Evolutionary conservation across 2,113 vertebrate genomes (phyloP).

Genomic region (Cyprinodon variegatus): DNA sequence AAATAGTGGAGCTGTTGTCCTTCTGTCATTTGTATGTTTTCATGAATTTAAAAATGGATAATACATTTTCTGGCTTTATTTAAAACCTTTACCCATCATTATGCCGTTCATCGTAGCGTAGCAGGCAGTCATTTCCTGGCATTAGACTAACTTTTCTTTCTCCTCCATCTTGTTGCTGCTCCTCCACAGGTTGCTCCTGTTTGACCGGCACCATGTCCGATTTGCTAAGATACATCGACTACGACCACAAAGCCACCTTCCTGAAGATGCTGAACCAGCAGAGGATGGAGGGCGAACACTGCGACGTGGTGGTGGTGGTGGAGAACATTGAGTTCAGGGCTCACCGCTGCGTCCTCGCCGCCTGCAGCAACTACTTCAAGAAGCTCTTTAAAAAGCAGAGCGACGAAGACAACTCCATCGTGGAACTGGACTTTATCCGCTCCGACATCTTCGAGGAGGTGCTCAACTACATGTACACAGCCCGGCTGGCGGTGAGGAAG

Average conservation of each 20-base stretch:
- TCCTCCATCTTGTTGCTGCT: background rate
- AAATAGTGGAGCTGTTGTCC: too few relatives aligned
- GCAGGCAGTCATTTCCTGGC: too few relatives aligned
- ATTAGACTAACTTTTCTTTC: background rate
- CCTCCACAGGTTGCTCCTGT: slow-evolving; percentile 83
- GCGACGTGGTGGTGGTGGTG: slow-evolving; percentile 95
- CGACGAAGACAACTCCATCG: slow-evolving; percentile 94
- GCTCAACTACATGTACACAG: slow-evolving; percentile 96
- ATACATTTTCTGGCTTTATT: too few relatives aligned
- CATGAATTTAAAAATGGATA: too few relatives aligned
- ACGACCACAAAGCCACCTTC: slow-evolving; percentile 97
- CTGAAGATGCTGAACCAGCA: slow-evolving; percentile 96
- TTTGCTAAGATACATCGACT: slow-evolving; percentile 95
- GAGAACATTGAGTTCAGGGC: slow-evolving; percentile 96
- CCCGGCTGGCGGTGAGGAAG: slow-evolving; percentile 91
- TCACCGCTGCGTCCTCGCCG: slow-evolving; percentile 92
- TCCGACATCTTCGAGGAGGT: slow-evolving; percentile 96
- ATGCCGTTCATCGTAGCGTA: too few relatives aligned
- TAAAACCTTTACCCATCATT: too few relatives aligned
- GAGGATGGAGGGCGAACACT: slow-evolving; percentile 94
- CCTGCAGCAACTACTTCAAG: slow-evolving; percentile 97
- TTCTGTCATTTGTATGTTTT: too few relatives aligned
- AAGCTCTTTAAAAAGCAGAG: slow-evolving; percentile 97
- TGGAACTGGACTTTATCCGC: slow-evolving; percentile 95
- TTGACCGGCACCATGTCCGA: slow-evolving; percentile 92